Evolutionary conservation across 2,113 vertebrate species (phyloP).

Genomic region (Callithrix jacchus): DNA sequence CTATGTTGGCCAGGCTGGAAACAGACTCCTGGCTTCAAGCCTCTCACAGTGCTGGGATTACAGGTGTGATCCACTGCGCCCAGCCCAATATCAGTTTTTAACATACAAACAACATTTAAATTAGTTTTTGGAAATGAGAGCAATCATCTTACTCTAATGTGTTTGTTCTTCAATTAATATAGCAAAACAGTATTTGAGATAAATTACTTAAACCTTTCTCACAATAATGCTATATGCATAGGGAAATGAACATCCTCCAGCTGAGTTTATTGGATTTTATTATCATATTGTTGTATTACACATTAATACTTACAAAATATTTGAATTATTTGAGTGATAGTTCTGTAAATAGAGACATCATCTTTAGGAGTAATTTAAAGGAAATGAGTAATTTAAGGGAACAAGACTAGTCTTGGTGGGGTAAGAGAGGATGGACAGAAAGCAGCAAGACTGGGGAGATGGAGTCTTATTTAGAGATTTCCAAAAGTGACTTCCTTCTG

Average conservation of each 20-base stretch:
- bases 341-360: neutral
- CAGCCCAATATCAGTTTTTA: neutral
- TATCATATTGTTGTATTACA: neutral
- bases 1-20: too few species aligned
- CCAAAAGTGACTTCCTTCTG: neutral
- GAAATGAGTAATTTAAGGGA: neutral
- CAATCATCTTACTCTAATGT: neutral
- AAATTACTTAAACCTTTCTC: neutral
- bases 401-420: neutral
- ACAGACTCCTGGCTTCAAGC: too few species aligned
- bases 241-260: neutral
- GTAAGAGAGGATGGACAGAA: neutral
- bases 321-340: neutral
- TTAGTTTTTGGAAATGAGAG: neutral
- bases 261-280: neutral
- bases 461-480: neutral
- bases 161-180: neutral
- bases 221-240: neutral
- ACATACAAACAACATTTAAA: neutral
- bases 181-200: neutral
- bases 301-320: neutral
- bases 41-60: too few species aligned
- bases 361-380: neutral
- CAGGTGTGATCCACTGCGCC: too few species aligned
- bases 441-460: neutral